Evolutionary conservation across 2,113 vertebrate species (phyloP).

Genomic region (Leptodactylus fuscus): DNA sequence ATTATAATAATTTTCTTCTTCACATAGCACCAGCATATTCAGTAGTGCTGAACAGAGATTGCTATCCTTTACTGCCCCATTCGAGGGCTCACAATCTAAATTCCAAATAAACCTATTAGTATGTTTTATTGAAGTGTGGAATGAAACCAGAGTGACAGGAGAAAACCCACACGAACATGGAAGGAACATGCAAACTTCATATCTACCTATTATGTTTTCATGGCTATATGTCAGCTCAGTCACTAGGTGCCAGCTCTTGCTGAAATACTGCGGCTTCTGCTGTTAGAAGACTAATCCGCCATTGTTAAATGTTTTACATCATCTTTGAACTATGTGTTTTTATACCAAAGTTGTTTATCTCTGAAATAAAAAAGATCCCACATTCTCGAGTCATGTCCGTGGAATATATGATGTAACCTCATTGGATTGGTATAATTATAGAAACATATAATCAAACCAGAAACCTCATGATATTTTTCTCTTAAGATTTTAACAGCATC

Average conservation of each 20-base stretch:
- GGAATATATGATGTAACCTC: constrained; percentile 73
- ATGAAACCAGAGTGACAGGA: too few species aligned
- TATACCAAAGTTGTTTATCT: constrained; percentile 67
- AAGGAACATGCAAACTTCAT: too few species aligned
- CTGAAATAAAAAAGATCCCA: constrained; percentile 65
- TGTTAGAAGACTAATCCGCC: constrained; percentile 48
- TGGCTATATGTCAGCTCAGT: too few species aligned
- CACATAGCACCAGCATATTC: too few species aligned
- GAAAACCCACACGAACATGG: too few species aligned
- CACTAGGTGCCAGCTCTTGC: neutral
- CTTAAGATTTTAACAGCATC: constrained; percentile 57
- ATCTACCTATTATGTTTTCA: too few species aligned
- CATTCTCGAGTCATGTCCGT: constrained; percentile 65
- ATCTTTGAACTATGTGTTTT: constrained; percentile 59
- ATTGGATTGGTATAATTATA: constrained; percentile 67
- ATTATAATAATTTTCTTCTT: too few species aligned
- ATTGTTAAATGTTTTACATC: constrained; percentile 65
- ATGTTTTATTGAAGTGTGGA: too few species aligned
- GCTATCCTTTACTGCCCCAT: too few species aligned
- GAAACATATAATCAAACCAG: constrained; percentile 66
- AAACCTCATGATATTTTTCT: constrained; percentile 61
- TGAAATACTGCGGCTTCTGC: neutral
- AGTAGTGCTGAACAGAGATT: too few species aligned
- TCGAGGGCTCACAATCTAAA: too few species aligned
- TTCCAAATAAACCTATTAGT: too few species aligned